A percentile compares a stretch with the other conserved stretches of the same genome.
Evolutionary conservation across 2,797 vertebrate genomes (phyloP).

Genomic region (Propithecus deckenii): DNA sequence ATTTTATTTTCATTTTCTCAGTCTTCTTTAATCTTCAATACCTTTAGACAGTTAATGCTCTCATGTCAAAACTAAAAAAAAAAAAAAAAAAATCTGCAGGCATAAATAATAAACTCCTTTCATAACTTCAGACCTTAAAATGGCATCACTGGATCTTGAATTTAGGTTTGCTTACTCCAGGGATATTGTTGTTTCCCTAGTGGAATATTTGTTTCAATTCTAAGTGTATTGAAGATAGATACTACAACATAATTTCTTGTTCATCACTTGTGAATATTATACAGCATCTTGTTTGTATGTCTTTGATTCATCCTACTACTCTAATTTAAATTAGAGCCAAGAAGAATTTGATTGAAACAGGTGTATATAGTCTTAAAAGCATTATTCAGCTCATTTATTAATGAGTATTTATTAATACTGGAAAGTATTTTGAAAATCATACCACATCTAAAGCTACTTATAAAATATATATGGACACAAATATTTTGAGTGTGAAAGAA

Average conservation of each 20-base stretch:
- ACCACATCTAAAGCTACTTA: not conserved
- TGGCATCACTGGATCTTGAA: not conserved
- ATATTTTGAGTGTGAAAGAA: not conserved
- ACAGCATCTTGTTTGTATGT: not conserved
- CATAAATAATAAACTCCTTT: not conserved
- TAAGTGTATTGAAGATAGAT: not conserved
- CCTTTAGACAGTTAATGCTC: not conserved
- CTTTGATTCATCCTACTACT: not conserved
- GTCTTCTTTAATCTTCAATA: conserved; percentile 6
- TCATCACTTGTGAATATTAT: not conserved
- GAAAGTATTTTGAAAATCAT: not conserved
- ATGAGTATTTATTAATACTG: not conserved
- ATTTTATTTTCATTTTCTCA: not conserved
- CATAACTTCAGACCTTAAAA: not conserved
- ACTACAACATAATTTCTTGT: not conserved
- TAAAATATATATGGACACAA: not conserved
- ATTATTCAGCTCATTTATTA: not conserved
- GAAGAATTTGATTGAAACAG: not conserved
- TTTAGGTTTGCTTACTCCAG: not conserved
- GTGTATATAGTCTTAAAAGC: not conserved
- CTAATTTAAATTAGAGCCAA: not conserved
- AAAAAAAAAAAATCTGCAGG: not conserved
- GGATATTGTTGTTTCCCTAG: accelerated
- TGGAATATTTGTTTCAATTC: not conserved
- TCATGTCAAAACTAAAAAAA: not conserved